phyloP scores from a whole-genome alignment of 1,140 invertebrate species.

The Scaptomyza montana region DNA sequence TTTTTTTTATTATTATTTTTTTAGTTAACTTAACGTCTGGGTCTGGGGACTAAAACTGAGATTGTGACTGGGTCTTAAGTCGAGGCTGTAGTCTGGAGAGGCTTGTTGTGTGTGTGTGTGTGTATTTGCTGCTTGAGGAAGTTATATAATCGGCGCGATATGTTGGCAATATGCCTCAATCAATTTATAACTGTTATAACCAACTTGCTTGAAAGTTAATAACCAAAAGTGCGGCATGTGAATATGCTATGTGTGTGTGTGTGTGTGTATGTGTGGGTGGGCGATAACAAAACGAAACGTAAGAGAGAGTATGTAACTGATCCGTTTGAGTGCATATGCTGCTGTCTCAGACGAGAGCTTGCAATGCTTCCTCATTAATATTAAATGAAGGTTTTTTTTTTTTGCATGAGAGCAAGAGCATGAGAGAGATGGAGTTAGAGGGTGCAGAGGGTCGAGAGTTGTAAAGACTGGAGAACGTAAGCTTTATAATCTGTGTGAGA shows the following conservation, averaged over 20 bases:
- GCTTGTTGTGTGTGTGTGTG: slow-evolving; percentile 10
- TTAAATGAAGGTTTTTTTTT: slow-evolving; percentile 11
- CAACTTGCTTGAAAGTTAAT: slow-evolving; percentile 62
- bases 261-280: slow-evolving; percentile 58
- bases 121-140: slow-evolving; percentile 54
- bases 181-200: slow-evolving; percentile 78
- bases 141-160: slow-evolving; percentile 76
- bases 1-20: slow-evolving; percentile 33
- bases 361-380: slow-evolving; percentile 64
- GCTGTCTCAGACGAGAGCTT: slow-evolving; percentile 30
- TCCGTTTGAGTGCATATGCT: slow-evolving; percentile 61
- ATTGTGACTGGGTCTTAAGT: slow-evolving; percentile 36
- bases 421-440: background rate
- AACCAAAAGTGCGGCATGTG: slow-evolving; percentile 46
- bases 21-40: slow-evolving; percentile 20
- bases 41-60: slow-evolving; percentile 18
- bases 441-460: background rate
- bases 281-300: slow-evolving; percentile 41
- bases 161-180: slow-evolving; percentile 70
- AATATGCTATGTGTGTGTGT: slow-evolving; percentile 7
- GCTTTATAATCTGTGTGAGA: slow-evolving; percentile 37
- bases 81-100: slow-evolving; percentile 17
- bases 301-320: slow-evolving; percentile 59
- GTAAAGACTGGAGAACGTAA: background rate
- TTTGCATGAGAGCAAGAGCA: background rate